A percentile compares a stretch with the other conserved stretches of the same genome.
Evolutionary conservation across 2,888 invertebrate genomes (phyloP).

Genomic region (Cephus rjabovi): DNA sequence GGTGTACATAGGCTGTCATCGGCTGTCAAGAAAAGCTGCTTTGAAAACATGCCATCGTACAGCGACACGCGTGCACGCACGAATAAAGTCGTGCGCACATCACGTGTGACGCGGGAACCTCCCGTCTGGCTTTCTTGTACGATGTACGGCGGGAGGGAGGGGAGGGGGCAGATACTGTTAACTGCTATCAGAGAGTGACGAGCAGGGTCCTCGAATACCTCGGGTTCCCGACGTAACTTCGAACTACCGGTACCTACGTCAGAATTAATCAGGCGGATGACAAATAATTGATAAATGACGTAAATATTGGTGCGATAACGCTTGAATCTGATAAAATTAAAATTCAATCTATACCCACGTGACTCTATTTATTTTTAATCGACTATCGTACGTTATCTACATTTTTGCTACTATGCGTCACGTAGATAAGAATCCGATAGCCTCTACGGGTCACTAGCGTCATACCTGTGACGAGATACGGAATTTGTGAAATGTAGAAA

Average conservation of each 20-base stretch:
- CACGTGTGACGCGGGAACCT: not conserved
- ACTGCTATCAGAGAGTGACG: constrained; percentile 43
- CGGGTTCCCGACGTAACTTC: not conserved
- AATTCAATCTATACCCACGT: not conserved
- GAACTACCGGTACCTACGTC: not conserved
- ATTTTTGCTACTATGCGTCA: not conserved
- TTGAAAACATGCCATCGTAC: not conserved
- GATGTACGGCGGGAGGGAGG: constrained; percentile 19
- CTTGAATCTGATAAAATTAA: no score
- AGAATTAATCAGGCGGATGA: not conserved
- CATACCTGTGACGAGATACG: not conserved
- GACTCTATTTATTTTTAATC: not conserved
- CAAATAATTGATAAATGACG: not conserved
- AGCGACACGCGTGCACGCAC: constrained; percentile 4
- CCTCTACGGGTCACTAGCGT: not conserved
- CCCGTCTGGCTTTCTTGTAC: constrained; percentile 18
- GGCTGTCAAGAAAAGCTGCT: constrained; percentile 31
- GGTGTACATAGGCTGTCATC: constrained; percentile 42
- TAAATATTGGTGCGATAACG: no score
- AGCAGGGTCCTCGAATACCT: constrained; percentile 28
- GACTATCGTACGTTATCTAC: not conserved
- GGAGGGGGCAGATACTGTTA: constrained; percentile 50
- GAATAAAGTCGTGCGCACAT: not conserved
- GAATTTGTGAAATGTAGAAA: not conserved
- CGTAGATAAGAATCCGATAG: not conserved